Evolutionary conservation across 2,797 vertebrate genomes (phyloP).

Genomic region (Sitta carolinensis): DNA sequence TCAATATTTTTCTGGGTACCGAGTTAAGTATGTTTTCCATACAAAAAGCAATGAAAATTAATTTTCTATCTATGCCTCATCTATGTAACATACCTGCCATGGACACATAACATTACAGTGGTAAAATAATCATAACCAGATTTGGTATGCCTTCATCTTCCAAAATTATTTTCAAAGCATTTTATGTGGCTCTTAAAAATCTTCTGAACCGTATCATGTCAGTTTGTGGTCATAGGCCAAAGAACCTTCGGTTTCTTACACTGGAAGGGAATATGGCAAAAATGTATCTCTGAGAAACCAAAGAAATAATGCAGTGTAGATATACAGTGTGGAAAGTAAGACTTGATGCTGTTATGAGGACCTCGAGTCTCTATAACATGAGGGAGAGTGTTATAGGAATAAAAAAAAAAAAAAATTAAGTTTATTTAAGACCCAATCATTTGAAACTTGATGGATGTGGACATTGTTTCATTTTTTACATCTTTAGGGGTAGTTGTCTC

Average conservation of each 20-base stretch:
- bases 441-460: background rate
- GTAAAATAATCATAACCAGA: constrained; percentile 50
- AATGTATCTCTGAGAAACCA: background rate
- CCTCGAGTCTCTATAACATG: background rate
- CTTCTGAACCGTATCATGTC: background rate
- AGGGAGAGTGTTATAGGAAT: background rate
- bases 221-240: background rate
- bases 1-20: background rate
- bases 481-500: background rate
- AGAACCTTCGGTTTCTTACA: background rate
- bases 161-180: constrained; percentile 30
- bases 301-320: background rate
- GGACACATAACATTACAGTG: background rate
- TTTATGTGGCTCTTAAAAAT: constrained; percentile 14
- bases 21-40: background rate
- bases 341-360: background rate
- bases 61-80: background rate
- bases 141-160: constrained; percentile 57
- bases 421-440: background rate
- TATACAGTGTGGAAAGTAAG: background rate
- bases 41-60: background rate
- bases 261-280: background rate
- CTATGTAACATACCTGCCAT: background rate
- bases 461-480: background rate
- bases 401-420: too few species aligned